Evolutionary conservation across 2,113 vertebrate species (phyloP).

Genomic region (Sakesphorus luctuosus): DNA sequence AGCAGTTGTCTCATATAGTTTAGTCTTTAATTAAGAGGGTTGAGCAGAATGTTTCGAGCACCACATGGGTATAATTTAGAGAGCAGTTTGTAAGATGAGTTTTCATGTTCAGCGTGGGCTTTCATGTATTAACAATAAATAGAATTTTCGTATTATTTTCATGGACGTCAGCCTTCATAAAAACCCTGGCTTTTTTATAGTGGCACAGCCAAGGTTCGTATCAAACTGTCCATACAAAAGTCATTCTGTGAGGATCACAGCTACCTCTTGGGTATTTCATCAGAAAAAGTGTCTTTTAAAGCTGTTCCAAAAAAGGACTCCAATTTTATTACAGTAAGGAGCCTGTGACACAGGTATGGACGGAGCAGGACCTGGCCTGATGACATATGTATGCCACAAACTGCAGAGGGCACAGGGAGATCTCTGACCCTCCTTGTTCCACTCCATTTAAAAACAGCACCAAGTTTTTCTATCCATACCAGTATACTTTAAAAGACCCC

Average conservation of each 20-base stretch:
- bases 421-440: not conserved
- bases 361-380: fast-evolving
- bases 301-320: not conserved
- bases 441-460: not conserved
- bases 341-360: fast-evolving
- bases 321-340: not conserved
- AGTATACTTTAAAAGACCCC: not conserved
- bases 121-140: constrained; percentile 19
- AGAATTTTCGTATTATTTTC: not conserved
- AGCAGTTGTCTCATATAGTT: not conserved
- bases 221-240: not conserved
- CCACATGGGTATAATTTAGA: constrained; percentile 13
- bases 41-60: not conserved
- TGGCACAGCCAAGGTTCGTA: not conserved
- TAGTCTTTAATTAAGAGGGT: constrained; percentile 19
- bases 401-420: fast-evolving
- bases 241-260: not conserved
- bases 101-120: not conserved
- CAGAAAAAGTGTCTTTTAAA: not conserved
- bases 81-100: not conserved
- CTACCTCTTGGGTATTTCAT: not conserved
- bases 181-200: not conserved
- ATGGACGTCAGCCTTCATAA: not conserved
- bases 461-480: not conserved
- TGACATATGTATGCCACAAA: fast-evolving